Evolutionary conservation across 1,140 invertebrate genomes (phyloP), one percentile per base, ranked within the genome.

Genomic region (Drosophila obscura): DNA sequence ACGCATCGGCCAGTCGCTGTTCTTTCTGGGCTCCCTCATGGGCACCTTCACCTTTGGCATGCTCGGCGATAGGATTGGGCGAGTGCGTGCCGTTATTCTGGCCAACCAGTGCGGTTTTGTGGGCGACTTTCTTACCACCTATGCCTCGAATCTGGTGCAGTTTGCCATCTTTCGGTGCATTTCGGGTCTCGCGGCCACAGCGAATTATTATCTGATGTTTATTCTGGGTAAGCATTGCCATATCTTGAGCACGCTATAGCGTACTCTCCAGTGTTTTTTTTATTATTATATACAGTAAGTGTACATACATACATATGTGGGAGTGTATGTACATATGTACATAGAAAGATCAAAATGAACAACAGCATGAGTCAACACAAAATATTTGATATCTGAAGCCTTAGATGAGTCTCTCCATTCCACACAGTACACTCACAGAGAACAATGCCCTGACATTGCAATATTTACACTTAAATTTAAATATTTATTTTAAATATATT

Each of bases 141-240:
- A 93, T 39, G 90, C 93, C 5, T 82, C 72, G 4, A 92, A 92
- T 43, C 69, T 93, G 50, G 72, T 85, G 22, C 80, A 92, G 28
- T 94, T 93, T 78, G 91, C 92, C 16, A 76, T 92, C 1, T 93
- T 92, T 58, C 84, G 94, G 63, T 93, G 94, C 81, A 73, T 94
- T 19, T 93, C 93, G 5, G 94, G 94, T 6, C 80, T 93, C 45
- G 93, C 94, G 15, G 93, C 94, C 50, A 94, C 94, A 64, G 92
- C 92, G 13, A 93, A 93, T 80, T 94, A 94, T 77, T 93, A 94
- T 67, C 93, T 94, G 91, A 94, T 94, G 93, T 94, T 94, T 80
- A 94, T 94, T 72, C 93, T 94, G 64, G 93, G 94, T 94, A 91
- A 82, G 73, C 83, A 81, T 15, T 63, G 66, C 67, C 52, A 46